Evolutionary conservation across 1,140 invertebrate genomes (phyloP), one percentile per base, ranked within the genome.

Genomic region (Lepidotrigona ventralis): DNA sequence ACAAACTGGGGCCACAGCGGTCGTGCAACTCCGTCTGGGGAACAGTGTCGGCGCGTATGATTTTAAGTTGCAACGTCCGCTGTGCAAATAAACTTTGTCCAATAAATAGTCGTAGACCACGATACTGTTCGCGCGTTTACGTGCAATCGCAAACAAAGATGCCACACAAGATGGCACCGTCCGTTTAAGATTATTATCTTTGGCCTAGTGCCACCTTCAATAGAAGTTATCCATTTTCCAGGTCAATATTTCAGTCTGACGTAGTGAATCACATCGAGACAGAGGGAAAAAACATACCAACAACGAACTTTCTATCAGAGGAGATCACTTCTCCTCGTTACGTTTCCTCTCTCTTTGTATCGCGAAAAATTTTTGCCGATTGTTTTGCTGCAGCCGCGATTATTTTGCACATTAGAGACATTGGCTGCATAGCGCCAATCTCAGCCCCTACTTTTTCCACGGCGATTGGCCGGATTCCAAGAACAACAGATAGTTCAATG

Each of bases 401-500:
- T 71, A 81, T 81, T 81, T 81, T 54, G 63, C 60, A 26, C 63
- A 26, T 56, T 58, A 39, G 51, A 33, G 63, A 54, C 60, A 60
- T 54, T 73, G 53, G 23, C 26, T 75, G 29, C 60, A 64, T 21
- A 60, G 72, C 77, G 60, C 80, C 58, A 64, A 79, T 83, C 64
- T 85, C 69, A 72, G 56, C 39, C 60, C 72, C 72, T 77, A 64
- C 60, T 81, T 33, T 87, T 79, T 86, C 77, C 68, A 66, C 73
- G 60, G 5, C 12, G 39, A 73, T 64, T 87, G 86, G 86, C 86
- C 0, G 1, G 23, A 73, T 0, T 75, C 86, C 86, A 87, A 79
- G 69, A 66, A 58, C 66, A 81, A 86, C 78, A 85, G 85, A 86
- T 84, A 86, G 83, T 86, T 86, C 83, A 56, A 85, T 78, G 83